Evolutionary conservation across 2,113 vertebrate genomes (phyloP), one percentile per base, ranked within the genome.

Genomic region (Nannospalax galili): DNA sequence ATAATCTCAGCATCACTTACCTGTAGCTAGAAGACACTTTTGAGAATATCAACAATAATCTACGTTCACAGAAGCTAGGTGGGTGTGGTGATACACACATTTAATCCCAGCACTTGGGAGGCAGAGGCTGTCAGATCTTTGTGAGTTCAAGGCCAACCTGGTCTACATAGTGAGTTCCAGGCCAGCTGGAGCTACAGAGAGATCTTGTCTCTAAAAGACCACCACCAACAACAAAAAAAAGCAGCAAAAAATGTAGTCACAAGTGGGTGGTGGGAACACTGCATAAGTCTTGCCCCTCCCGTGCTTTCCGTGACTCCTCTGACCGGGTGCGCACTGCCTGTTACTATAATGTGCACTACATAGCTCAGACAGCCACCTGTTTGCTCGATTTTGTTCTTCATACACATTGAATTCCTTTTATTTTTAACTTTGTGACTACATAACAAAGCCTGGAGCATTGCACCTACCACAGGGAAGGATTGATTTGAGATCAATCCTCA

Each of bases 241-340:
- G n/a, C n/a, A n/a, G n/a, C n/a, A n/a, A n/a, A n/a, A n/a, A n/a
- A n/a, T n/a, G n/a, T n/a, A n/a, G n/a, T n/a, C n/a, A n/a, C n/a
- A n/a, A 52, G 48, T 52, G 48, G 48, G 11, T 52, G 11, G 11
- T 52, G 48, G 60, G 22, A 62, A 62, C 60, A 62, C 60, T 62
- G 60, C 3, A 17, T 52, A 62, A 14, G 22, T 8, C 16, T 14
- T 62, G 8, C 60, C 48, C 40, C 45, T 48, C 3, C 2, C 0
- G 0, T 0, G 0, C 60, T 32, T n/a, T 11, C 22, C 22, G 10
- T 4, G n/a, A 48, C 7, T 20, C 14, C 37, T 0, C 37, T 15
- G 67, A 26, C 52, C 45, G 9, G 26, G 30, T 30, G 6, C 4
- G 67, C 67, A 69, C 20, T 65, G 64, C 20, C 64, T 2, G 3